Percentiles rank a stretch among this genome's conserved stretches.
These are phyloP conservation scores for Listronotus oregonensis DNA, from an alignment of 1,140 invertebrate species.

Conservation along the genomic window DNA sequence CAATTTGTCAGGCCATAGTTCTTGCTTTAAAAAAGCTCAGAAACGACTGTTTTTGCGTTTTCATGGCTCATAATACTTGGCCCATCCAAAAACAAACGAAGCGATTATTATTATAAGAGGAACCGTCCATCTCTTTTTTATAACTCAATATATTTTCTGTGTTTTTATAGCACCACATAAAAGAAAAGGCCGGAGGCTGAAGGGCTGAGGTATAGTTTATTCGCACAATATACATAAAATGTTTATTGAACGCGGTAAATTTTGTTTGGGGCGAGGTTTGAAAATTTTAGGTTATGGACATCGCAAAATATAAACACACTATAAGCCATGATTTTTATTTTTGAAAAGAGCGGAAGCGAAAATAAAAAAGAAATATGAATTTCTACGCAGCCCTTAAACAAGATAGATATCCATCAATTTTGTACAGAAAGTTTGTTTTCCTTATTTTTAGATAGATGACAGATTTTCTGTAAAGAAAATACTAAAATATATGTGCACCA, in stretches of 20 bases:
- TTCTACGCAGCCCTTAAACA: not conserved
- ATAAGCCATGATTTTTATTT: slow-evolving; percentile 7
- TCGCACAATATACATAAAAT: not conserved
- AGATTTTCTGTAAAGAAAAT: too few species aligned
- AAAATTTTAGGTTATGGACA: not conserved
- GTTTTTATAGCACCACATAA: not conserved
- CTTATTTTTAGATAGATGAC: not conserved
- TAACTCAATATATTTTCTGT: slow-evolving; percentile 3
- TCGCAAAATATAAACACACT: slow-evolving; percentile 4
- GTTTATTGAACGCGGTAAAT: not conserved
- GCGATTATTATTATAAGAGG: slow-evolving; percentile 2
- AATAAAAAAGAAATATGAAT: not conserved
- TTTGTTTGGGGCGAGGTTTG: not conserved
- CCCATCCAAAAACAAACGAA: slow-evolving; percentile 8
- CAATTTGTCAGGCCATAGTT: too few species aligned
- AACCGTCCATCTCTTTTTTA: not conserved
- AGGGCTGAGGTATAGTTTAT: not conserved
- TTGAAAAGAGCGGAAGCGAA: not conserved
- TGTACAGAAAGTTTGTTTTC: not conserved
- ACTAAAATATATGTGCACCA: too few species aligned
- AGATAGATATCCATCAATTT: not conserved
- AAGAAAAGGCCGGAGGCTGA: not conserved
- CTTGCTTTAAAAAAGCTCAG: too few species aligned
- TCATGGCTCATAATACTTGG: slow-evolving; percentile 1
- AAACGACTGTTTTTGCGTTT: not conserved